These are phyloP conservation scores for Spizella passerina DNA, from an alignment of 2,797 vertebrate genomes.

Conservation along the genomic window DNA sequence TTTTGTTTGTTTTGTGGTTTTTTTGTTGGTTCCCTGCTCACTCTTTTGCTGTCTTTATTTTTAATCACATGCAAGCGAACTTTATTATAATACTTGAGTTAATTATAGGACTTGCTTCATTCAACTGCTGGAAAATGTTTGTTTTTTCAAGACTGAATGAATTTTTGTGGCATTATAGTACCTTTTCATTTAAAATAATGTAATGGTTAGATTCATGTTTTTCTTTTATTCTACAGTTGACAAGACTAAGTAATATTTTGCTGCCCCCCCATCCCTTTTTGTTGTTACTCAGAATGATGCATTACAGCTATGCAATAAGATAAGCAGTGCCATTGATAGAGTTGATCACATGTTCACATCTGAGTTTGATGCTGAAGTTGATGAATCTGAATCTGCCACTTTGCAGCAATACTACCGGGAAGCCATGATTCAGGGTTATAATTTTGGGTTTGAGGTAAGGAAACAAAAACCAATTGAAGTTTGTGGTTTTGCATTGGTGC, in stretches of 20 bases:
- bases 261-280: background rate
- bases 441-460: conserved; percentile 97
- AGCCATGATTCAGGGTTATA: conserved; percentile 98
- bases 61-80: background rate
- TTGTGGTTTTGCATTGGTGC: background rate
- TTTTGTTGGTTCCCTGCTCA: background rate
- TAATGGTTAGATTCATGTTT: background rate
- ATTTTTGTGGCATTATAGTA: background rate
- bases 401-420: conserved; percentile 97
- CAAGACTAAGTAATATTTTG: background rate
- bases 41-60: background rate
- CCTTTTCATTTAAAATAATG: background rate
- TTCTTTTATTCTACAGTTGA: background rate
- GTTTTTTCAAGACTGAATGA: background rate
- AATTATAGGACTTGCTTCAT: background rate
- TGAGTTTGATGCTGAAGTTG: conserved; percentile 92
- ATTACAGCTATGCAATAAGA: conserved; percentile 93
- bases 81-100: background rate
- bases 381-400: conserved; percentile 91
- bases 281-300: conserved; percentile 86
- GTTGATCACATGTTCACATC: conserved; percentile 96
- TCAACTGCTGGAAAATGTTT: background rate
- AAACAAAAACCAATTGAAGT: background rate
- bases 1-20: background rate
- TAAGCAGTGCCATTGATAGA: conserved; percentile 90